phyloP scores from a whole-genome alignment of 2,797 vertebrate species.

The Leuciscus waleckii region DNA sequence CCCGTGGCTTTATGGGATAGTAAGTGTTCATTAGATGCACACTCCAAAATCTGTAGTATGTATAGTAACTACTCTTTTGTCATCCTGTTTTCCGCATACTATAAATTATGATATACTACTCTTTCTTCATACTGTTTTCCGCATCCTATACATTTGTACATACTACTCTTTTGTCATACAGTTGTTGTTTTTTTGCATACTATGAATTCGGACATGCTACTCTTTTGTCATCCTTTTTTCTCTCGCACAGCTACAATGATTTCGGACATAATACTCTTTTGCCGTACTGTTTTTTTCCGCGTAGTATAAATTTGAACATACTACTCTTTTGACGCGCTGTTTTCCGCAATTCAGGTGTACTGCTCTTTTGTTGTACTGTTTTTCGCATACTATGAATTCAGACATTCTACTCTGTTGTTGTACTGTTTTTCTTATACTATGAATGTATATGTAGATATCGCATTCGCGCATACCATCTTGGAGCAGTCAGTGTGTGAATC shows the following conservation, averaged over 20 bases:
- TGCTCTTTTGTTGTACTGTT: no score
- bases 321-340: no score
- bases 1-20: not conserved
- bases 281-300: not conserved
- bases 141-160: not conserved
- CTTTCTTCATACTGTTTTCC: not conserved
- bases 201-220: no score
- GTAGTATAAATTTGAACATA: no score
- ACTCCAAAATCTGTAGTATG: not conserved
- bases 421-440: no score
- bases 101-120: not conserved
- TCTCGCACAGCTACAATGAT: not conserved
- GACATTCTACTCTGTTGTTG: no score
- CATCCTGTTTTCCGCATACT: not conserved
- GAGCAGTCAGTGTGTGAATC: not conserved
- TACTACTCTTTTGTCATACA: not conserved
- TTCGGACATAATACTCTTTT: not conserved
- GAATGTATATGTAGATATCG: not conserved
- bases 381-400: no score
- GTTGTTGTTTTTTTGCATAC: no score
- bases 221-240: not conserved
- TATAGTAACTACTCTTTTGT: not conserved
- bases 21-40: not conserved
- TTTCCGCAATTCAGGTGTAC: no score
- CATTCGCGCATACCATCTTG: not conserved